Conservation (phyloP, 2,888 invertebrate species). For the Dynastes maya region DNA sequence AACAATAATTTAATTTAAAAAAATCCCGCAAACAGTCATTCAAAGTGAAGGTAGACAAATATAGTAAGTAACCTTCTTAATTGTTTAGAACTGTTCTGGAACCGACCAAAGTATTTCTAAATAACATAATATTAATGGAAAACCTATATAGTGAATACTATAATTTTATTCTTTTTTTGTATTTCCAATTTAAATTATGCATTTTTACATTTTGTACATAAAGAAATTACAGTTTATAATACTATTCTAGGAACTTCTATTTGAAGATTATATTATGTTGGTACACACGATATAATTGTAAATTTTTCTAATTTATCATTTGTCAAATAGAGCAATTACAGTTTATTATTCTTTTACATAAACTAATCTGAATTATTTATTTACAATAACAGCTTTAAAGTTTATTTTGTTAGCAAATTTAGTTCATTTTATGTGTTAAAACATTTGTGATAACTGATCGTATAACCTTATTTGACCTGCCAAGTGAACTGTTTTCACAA, state of each 20-base stretch:
- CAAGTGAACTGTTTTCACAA: conserved; percentile 61
- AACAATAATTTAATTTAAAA: neutral
- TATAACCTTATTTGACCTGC: conserved; percentile 68
- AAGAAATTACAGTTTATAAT: neutral
- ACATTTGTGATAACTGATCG: conserved; percentile 54
- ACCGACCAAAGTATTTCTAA: neutral
- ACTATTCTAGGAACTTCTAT: neutral
- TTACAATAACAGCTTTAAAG: conserved; percentile 30
- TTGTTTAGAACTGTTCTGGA: neutral
- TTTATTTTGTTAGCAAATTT: conserved; percentile 29
- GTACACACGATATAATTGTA: conserved; percentile 53
- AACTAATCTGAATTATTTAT: conserved; percentile 41
- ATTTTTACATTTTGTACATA: neutral
- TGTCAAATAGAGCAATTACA: conserved; percentile 64
- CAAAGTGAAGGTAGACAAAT: conserved; percentile 4
- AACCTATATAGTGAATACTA: neutral
- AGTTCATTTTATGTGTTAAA: conserved; percentile 32
- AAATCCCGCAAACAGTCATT: conserved; percentile 15
- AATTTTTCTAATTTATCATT: conserved; percentile 61
- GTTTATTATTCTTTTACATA: conserved; percentile 50
- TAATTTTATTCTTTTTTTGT: neutral
- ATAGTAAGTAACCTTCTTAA: neutral
- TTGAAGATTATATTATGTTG: conserved; percentile 45
- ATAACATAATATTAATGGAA: neutral
- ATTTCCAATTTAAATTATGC: neutral